Conservation (phyloP, 2,888 invertebrate species). For the Eudasyphora cyanicolor region DNA sequence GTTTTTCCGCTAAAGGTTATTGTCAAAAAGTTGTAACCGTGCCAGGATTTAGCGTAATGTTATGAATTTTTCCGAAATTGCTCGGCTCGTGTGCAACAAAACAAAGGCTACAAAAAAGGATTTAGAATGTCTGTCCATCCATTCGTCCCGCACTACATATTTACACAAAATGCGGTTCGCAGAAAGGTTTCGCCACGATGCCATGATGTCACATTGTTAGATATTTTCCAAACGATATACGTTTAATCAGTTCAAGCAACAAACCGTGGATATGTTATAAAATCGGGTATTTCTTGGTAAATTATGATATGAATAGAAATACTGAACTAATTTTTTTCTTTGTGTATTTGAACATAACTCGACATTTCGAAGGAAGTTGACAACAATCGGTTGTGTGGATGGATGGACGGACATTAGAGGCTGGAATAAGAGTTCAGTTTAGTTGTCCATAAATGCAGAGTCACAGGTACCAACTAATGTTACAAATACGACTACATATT, state of each 20-base stretch:
- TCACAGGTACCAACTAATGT: background rate
- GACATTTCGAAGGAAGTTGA: slow-evolving; percentile 8
- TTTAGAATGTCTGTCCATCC: slow-evolving; percentile 5
- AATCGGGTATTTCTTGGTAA: slow-evolving; percentile 11
- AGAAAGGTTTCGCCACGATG: slow-evolving; percentile 43
- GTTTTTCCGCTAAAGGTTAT: slow-evolving; percentile 31
- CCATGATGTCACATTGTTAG: slow-evolving; percentile 37
- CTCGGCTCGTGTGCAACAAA: background rate
- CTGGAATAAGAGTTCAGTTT: background rate
- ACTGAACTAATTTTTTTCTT: slow-evolving; percentile 29
- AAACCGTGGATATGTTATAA: background rate
- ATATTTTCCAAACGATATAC: background rate
- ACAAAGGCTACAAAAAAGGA: slow-evolving; percentile 23
- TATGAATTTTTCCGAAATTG: slow-evolving; percentile 43
- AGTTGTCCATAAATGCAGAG: too few relatives aligned
- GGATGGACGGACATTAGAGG: background rate
- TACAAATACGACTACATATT: background rate
- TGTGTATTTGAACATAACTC: slow-evolving; percentile 32
- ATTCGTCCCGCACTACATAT: slow-evolving; percentile 46
- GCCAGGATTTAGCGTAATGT: slow-evolving; percentile 45
- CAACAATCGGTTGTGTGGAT: background rate
- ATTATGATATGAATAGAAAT: background rate
- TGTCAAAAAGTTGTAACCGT: slow-evolving; percentile 41
- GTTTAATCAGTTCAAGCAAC: slow-evolving; percentile 14
- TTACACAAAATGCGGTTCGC: slow-evolving; percentile 51